These are phyloP conservation scores for Oxycera nigricornis DNA, from an alignment of 2,888 invertebrate species.

Conservation along the genomic window DNA sequence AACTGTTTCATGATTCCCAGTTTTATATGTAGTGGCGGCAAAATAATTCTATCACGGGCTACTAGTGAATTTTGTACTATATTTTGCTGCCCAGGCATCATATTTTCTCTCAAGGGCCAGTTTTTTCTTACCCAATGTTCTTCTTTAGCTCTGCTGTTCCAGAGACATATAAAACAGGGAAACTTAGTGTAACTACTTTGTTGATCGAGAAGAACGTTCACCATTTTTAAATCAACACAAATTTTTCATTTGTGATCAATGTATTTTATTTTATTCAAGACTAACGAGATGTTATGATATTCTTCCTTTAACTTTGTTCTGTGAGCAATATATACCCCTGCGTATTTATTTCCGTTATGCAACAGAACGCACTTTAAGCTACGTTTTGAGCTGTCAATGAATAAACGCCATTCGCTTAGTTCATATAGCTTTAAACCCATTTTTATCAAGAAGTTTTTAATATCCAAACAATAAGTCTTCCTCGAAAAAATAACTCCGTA, in stretches of 20 bases:
- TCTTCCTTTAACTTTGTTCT: background rate
- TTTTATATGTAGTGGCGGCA: constrained; percentile 40
- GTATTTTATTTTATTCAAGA: constrained; percentile 22
- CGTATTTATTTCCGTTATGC: constrained; percentile 13
- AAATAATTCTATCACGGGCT: constrained; percentile 28
- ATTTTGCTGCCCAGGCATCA: background rate
- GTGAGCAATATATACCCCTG: background rate
- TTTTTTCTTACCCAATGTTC: background rate
- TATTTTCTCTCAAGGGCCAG: background rate
- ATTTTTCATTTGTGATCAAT: background rate
- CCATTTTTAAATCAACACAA: constrained; percentile 25
- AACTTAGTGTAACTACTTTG: background rate
- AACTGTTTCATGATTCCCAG: constrained; percentile 38
- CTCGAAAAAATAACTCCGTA: no score
- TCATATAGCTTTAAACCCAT: no score
- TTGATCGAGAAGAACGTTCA: constrained; percentile 11
- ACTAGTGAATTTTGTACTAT: background rate
- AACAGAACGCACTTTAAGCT: no score
- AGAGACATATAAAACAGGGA: constrained; percentile 30
- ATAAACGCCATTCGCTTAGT: no score
- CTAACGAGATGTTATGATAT: background rate
- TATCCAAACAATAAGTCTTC: no score
- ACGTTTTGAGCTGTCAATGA: no score
- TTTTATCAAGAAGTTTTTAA: no score
- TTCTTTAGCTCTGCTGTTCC: background rate